Base-by-base conservation (phyloP, 2,888 invertebrate species). In the Agonopterix alstromeriana region DNA sequence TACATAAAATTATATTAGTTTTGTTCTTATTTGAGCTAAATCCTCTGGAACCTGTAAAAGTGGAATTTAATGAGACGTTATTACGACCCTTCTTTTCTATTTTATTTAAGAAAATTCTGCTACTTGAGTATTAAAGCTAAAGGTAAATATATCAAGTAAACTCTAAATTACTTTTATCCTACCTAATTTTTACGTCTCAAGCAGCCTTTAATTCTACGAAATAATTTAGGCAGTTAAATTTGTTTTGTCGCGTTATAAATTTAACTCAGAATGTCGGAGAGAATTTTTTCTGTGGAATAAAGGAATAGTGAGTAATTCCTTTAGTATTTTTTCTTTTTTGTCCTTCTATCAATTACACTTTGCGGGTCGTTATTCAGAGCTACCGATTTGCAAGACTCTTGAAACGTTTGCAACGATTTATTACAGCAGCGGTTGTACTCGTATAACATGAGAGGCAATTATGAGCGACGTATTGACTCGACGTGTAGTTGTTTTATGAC, bases 391-490 rank as follows among this genome's bases (percentile, higher is more conserved):
- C 55, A 59, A 59, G 53, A 57, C 60, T 65, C 56, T 65, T 57
- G 63, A 65, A 66, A 64, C 59, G 60, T 61, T 60, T 64, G 58
- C 65, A 61, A 60, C 59, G 64, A 69, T 73, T 71, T 72, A 72
- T 76, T 69, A 60, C 59, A 61, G 55, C 61, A 58, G 55, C 61
- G 58, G 56, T 64, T 58, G 62, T 56, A 57, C 60, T 60, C 58
- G 59, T 61, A 59, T 54, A 58, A 63, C 57, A 70, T 60, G 65
- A 78, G 73, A 68, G 76, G 73, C 77, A 81, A 85, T 83, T 80
- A 81, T 72, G 64, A 64, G 27, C 66, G 70, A 67, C 72, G 68
- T 77, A 80, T 79, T 77, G 79, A 76, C 65, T 77, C 66, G 67
- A 66, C 62, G 54, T 69, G 70, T 67, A 64, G 67, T 71, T 71